Percentiles rank a stretch among this genome's conserved stretches.
These are phyloP conservation scores for Echiichthys vipera DNA, from an alignment of 2,797 vertebrate genomes.

Conservation along the genomic window DNA sequence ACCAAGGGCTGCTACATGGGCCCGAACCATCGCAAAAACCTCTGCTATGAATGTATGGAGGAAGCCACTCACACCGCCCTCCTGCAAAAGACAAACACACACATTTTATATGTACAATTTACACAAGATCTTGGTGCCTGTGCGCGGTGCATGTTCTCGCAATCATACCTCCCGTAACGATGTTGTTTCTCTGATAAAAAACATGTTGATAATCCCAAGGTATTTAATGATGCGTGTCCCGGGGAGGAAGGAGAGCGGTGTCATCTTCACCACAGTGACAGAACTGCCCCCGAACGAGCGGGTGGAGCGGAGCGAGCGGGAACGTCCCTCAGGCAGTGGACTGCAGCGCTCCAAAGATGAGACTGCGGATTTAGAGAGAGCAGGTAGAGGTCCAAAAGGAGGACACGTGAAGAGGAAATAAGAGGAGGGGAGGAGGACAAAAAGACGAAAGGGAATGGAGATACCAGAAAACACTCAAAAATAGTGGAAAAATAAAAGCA, in stretches of 20 bases:
- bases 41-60: constrained; percentile 97
- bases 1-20: constrained; percentile 96
- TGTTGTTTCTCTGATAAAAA: constrained; percentile 98
- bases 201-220: constrained; percentile 99
- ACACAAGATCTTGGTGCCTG: background rate
- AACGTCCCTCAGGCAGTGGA: constrained; percentile 90
- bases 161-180: constrained; percentile 94
- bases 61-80: constrained; percentile 98
- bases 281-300: constrained; percentile 85
- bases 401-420: constrained; percentile 13
- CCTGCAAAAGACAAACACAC: constrained; percentile 79
- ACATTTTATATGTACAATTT: background rate
- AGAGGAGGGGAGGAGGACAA: constrained; percentile 7
- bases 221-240: constrained; percentile 96
- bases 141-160: background rate
- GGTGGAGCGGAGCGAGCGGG: constrained; percentile 88
- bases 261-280: constrained; percentile 97
- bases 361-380: constrained; percentile 79
- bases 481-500: constrained; percentile 45
- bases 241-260: constrained; percentile 95
- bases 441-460: constrained; percentile 46
- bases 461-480: constrained; percentile 69
- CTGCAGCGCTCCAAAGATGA: constrained; percentile 93
- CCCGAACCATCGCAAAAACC: constrained; percentile 98
- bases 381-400: constrained; percentile 33